Evolutionary conservation across 2,113 vertebrate genomes (phyloP), one percentile per base, ranked within the genome.

Genomic region (Struthidea cinerea): DNA sequence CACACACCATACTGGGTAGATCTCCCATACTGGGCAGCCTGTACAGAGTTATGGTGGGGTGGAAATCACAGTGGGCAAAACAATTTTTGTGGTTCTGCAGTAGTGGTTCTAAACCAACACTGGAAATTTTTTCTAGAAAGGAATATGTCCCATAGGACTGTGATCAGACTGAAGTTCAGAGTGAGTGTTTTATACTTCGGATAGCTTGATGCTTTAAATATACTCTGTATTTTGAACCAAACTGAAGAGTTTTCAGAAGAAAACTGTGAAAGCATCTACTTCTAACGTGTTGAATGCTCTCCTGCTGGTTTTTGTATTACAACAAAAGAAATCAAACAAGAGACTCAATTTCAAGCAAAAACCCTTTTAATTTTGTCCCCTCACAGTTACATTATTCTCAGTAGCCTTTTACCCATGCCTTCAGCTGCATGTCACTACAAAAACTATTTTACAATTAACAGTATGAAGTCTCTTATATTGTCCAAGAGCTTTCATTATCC

Each of bases 361-460:
- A 2, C 0, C 18, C 19, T 52, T 95, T 90, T 13, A 41, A 74
- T 47, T 84, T 78, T 53, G 4, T 89, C 52, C 37, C 8, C 35
- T 68, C 44, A 60, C 50, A 76, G 56, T 52, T 94, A 83, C n/a
- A 89, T 92, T 91, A 47, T 85, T 93, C 91, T 53, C 53, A 95
- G 42, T 59, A 74, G 27, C 35, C 78, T 84, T 60, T 75, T 44
- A 81, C 50, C 39, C 10, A 18, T 50, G 30, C 39, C 24, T 93
- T 84, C 63, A 60, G 37, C 6, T 81, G 16, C 41, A 37, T 63
- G 22, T 56, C 73, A 22, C 47, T 47, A 9, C 75, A 78, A 92
- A 85, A 71, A 53, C 27, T 50, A 19, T 60, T 57, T 47, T 59
- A 59, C 16, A 92, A 60, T 77, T 74, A 88, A 59, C 50, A 79